phyloP scores from a whole-genome alignment of 2,888 invertebrate genomes.

The Sinelater perroti region DNA sequence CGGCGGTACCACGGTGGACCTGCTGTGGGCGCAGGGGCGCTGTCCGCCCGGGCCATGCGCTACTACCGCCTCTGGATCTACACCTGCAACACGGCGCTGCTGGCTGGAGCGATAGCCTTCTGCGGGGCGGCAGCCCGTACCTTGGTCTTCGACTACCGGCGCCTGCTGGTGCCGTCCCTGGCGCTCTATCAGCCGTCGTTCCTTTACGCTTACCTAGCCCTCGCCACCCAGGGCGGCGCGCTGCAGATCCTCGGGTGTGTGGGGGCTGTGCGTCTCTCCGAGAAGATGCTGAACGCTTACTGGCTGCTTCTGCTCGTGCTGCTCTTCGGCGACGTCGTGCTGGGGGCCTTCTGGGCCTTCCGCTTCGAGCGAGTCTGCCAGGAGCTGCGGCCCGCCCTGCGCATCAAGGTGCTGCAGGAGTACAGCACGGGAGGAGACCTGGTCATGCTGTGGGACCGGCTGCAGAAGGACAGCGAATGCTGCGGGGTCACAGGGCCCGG shows the following conservation, averaged over 20 bases:
- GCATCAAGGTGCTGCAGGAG: conserved; percentile 68
- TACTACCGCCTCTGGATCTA: conserved; percentile 93
- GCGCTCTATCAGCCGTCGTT: conserved; percentile 69
- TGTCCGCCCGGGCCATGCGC: conserved; percentile 68
- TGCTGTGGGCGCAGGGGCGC: conserved; percentile 64
- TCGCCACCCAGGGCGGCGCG: conserved; percentile 74
- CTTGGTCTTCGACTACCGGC: conserved; percentile 74
- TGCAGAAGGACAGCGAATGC: conserved; percentile 79
- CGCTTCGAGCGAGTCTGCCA: conserved; percentile 77
- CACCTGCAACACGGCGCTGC: conserved; percentile 88
- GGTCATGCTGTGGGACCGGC: conserved; percentile 79
- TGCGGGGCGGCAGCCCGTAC: conserved; percentile 79
- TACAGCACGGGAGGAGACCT: conserved; percentile 78
- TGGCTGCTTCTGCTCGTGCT: conserved; percentile 82
- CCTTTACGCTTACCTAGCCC: conserved; percentile 84
- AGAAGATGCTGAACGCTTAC: conserved; percentile 82
- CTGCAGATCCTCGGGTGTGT: conserved; percentile 81
- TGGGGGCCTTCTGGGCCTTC: conserved; percentile 87
- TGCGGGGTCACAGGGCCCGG: conserved; percentile 72
- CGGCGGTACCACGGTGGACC: conserved; percentile 65
- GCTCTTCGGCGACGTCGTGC: conserved; percentile 83
- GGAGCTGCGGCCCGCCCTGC: conserved; percentile 73
- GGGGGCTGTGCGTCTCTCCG: conserved; percentile 81
- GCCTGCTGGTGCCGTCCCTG: conserved; percentile 77
- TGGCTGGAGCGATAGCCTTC: conserved; percentile 83